Evolutionary conservation across 2,888 invertebrate species (phyloP).

Genomic region (Resseliella maxima): DNA sequence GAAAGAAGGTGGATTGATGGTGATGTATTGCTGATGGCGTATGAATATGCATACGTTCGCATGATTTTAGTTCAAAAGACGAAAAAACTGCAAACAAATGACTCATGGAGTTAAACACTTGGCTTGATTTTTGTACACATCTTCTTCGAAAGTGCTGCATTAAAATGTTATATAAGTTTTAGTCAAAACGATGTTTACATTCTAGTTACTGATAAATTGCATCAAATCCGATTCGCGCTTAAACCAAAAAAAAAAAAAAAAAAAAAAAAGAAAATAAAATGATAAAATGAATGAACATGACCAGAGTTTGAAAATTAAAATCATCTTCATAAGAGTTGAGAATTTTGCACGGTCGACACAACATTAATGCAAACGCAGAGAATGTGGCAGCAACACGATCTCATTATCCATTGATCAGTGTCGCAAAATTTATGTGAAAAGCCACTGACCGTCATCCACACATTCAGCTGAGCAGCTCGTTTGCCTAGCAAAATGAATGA

Average conservation of each 20-base stretch:
- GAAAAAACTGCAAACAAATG: not conserved
- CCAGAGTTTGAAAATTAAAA: slow-evolving; percentile 30
- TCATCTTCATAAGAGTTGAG: slow-evolving; percentile 42
- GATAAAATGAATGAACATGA: slow-evolving; percentile 39
- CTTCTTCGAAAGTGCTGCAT: not conserved
- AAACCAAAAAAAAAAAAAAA: not conserved
- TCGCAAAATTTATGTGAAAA: slow-evolving; percentile 48
- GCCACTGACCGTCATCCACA: slow-evolving; percentile 10
- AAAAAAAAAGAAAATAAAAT: no score
- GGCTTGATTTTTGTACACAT: slow-evolving; percentile 1
- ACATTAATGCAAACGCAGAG: not conserved
- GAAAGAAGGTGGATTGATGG: slow-evolving; percentile 41
- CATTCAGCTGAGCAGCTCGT: not conserved
- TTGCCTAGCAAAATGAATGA: slow-evolving; percentile 33
- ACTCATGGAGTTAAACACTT: slow-evolving; percentile 19
- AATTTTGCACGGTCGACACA: not conserved
- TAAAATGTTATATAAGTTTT: not conserved
- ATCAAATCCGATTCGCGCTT: not conserved
- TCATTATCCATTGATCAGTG: slow-evolving; percentile 47
- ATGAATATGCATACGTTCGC: slow-evolving; percentile 24
- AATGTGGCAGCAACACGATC: slow-evolving; percentile 20
- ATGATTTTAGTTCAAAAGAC: slow-evolving; percentile 16
- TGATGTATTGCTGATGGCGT: not conserved
- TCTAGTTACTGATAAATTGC: slow-evolving; percentile 18
- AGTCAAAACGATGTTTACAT: not conserved